Evolutionary conservation across 2,113 vertebrate species (phyloP).

Genomic region (Chloropsis hardwickii): DNA sequence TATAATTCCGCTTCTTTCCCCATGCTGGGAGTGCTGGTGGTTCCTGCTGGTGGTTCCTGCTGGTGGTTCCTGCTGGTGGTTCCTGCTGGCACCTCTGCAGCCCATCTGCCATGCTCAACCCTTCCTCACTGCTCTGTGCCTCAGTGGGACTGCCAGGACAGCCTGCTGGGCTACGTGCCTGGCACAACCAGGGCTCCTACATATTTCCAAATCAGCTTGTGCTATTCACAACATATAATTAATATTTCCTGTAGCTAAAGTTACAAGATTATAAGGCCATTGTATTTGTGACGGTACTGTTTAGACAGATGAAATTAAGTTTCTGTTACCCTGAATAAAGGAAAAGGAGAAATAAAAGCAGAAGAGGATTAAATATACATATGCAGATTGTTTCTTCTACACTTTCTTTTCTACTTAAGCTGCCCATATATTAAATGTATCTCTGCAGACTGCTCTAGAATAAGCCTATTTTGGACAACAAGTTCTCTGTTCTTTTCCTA

Average conservation of each 20-base stretch:
- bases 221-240: neutral
- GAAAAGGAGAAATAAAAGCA: neutral
- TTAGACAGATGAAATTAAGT: neutral
- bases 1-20: neutral
- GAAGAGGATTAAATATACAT: neutral
- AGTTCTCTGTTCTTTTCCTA: neutral
- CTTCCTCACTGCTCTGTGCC: rapidly evolving
- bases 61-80: neutral
- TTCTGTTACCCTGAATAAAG: neutral
- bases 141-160: neutral
- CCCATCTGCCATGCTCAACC: rapidly evolving
- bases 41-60: neutral
- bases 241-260: neutral
- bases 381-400: neutral
- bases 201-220: neutral
- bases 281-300: neutral
- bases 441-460: neutral
- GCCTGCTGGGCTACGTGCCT: rapidly evolving
- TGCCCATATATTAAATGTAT: neutral
- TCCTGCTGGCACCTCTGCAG: neutral
- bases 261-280: neutral
- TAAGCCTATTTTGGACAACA: neutral
- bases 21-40: neutral
- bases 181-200: neutral
- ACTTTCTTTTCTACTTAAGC: neutral